phyloP scores from a whole-genome alignment of 1,140 invertebrate genomes.

The Episyrphus balteatus region DNA sequence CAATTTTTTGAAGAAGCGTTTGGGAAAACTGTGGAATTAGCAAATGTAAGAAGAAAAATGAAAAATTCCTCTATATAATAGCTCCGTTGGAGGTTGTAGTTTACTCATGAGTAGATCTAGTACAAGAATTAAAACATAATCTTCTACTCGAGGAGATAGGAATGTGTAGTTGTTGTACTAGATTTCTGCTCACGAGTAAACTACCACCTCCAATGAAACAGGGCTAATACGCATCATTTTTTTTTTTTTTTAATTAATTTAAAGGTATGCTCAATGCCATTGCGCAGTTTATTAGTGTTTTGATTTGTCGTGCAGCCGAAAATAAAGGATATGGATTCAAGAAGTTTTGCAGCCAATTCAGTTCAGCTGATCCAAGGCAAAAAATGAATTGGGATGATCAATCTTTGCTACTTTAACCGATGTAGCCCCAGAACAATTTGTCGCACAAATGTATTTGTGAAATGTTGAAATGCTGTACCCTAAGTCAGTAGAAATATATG shows the following conservation, averaged over 20 bases:
- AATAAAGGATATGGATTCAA: conserved; percentile 48
- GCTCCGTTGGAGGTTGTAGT: no score
- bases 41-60: conserved; percentile 35
- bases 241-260: background rate
- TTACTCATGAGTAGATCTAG: no score
- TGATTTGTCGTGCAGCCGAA: conserved; percentile 58
- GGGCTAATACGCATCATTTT: background rate
- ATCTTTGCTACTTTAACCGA: conserved; percentile 27
- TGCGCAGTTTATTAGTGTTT: conserved; percentile 51
- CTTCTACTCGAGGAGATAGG: no score
- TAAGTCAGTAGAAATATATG: conserved; percentile 19
- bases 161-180: no score
- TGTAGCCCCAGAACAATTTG: conserved; percentile 31
- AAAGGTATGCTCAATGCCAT: conserved; percentile 52
- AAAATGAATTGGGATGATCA: conserved; percentile 29
- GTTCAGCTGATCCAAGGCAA: conserved; percentile 20
- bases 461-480: conserved; percentile 17
- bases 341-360: conserved; percentile 45
- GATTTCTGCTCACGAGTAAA: no score
- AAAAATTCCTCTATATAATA: background rate
- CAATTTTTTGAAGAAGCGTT: conserved; percentile 47
- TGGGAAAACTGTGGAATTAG: conserved; percentile 50
- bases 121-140: no score
- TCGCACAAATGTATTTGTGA: conserved; percentile 26
- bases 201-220: no score